Evolutionary conservation across 2,113 vertebrate species (phyloP).

Genomic region (Chionomys nivalis): DNA sequence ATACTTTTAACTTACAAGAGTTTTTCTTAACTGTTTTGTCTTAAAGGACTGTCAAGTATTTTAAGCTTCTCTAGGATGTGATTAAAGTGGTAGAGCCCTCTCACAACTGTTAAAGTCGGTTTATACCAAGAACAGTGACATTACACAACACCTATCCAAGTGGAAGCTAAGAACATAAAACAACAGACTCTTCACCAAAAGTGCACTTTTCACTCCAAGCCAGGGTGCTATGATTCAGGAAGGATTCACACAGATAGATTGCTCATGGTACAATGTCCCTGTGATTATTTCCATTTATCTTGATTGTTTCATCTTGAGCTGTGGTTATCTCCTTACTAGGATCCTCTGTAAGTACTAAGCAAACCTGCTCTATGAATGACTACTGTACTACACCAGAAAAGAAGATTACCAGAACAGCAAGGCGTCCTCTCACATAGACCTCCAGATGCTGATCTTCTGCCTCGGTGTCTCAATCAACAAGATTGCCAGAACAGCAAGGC

Average conservation of each 20-base stretch:
- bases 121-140: background rate
- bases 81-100: background rate
- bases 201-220: background rate
- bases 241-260: background rate
- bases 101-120: background rate
- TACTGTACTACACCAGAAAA: background rate
- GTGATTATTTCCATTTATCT: background rate
- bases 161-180: background rate
- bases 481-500: background rate
- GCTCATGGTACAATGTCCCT: background rate
- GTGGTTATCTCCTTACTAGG: background rate
- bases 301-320: background rate
- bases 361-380: background rate
- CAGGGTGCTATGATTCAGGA: background rate
- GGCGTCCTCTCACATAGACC: background rate
- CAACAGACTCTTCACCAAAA: background rate
- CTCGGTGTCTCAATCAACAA: background rate
- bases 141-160: background rate
- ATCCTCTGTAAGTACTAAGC: background rate
- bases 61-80: background rate
- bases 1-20: background rate
- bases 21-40: background rate
- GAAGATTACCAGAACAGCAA: background rate
- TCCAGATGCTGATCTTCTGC: too few relatives aligned
- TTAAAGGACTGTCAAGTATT: background rate